Evolutionary conservation across 1,140 invertebrate species (phyloP).

Genomic region (Sitophilus oryzae): DNA sequence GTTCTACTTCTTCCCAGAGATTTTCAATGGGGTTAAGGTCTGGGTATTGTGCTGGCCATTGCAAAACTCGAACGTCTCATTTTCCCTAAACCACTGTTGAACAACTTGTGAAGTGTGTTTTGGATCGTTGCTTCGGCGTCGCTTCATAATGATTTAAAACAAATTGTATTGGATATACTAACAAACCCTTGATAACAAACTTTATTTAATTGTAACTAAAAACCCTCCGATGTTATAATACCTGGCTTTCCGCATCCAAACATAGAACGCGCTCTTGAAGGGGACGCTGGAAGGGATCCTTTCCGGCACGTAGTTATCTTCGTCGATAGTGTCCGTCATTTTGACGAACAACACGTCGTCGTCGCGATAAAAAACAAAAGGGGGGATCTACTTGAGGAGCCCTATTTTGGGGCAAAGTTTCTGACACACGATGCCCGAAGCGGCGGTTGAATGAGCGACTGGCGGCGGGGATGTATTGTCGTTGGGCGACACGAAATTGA

Average conservation of each 20-base stretch:
- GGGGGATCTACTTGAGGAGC: not conserved
- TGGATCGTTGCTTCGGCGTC: too few relatives aligned
- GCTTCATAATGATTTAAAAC: too few relatives aligned
- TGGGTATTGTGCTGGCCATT: too few relatives aligned
- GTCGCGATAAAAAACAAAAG: not conserved
- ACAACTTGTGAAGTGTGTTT: too few relatives aligned
- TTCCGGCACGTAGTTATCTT: slow-evolving; percentile 17
- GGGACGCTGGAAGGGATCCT: slow-evolving; percentile 11
- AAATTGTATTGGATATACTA: too few relatives aligned
- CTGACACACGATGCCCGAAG: not conserved
- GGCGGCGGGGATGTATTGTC: slow-evolving; percentile 4
- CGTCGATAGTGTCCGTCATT: slow-evolving; percentile 10
- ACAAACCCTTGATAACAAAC: too few relatives aligned
- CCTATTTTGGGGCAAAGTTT: too few relatives aligned
- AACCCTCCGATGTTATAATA: slow-evolving; percentile 6
- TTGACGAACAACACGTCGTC: not conserved
- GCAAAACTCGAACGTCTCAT: too few relatives aligned
- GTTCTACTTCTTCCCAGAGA: too few relatives aligned
- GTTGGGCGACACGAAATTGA: slow-evolving; percentile 5
- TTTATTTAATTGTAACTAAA: too few relatives aligned
- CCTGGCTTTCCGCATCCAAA: slow-evolving; percentile 32
- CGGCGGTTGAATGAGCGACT: not conserved
- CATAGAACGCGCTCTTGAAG: slow-evolving; percentile 30
- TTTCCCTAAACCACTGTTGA: too few relatives aligned
- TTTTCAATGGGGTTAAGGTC: too few relatives aligned